Conservation (phyloP, 2,888 invertebrate species). For the Drosophila affinis region DNA sequence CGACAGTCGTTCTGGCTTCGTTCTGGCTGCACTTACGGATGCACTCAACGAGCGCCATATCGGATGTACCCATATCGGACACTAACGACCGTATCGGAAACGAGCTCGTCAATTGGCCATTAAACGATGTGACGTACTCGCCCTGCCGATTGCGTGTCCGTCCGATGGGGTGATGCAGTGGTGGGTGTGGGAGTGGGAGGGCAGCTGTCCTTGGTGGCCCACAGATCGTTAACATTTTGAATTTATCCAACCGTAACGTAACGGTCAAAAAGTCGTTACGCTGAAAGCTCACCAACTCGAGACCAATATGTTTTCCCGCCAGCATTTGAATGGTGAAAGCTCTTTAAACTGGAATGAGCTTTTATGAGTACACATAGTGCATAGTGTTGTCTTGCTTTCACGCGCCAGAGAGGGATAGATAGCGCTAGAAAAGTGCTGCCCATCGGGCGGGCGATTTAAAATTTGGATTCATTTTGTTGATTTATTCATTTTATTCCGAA, state of each 20-base stretch:
- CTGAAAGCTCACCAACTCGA: constrained; percentile 15
- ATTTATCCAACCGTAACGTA: constrained; percentile 11
- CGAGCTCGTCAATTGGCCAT: constrained; percentile 9
- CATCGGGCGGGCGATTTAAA: constrained; percentile 41
- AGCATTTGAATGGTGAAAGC: neutral
- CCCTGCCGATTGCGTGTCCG: constrained; percentile 1
- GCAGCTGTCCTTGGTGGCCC: neutral
- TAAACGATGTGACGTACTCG: constrained; percentile 3
- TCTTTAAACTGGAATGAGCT: neutral
- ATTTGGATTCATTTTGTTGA: neutral
- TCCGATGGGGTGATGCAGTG: neutral
- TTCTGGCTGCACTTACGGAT: neutral
- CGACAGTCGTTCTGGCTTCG: too few species aligned
- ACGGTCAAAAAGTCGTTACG: neutral
- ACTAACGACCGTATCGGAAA: neutral
- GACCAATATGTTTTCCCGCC: neutral
- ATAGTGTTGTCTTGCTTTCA: neutral
- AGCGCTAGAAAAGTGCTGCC: constrained; percentile 29
- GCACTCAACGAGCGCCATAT: neutral
- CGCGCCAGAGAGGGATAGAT: neutral
- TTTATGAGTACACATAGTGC: neutral
- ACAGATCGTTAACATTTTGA: neutral
- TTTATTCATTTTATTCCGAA: constrained; percentile 28
- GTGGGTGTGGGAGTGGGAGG: neutral
- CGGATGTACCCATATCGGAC: neutral